These are phyloP conservation scores for Emys orbicularis DNA, from an alignment of 2,797 vertebrate genomes.

Conservation along the genomic window DNA sequence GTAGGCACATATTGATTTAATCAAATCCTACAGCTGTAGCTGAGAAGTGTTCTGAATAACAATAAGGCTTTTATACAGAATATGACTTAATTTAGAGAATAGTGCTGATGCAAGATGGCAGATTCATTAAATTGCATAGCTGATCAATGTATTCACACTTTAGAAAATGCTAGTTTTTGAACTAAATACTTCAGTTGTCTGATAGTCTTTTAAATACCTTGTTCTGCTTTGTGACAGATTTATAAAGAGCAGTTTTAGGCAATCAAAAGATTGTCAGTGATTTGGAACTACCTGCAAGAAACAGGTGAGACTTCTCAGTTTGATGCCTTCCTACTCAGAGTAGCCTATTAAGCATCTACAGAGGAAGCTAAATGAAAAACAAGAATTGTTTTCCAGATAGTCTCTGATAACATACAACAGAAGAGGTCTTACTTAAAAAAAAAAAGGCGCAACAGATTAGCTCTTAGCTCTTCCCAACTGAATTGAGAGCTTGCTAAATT, in stretches of 20 bases:
- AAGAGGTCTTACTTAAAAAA: conserved; percentile 17
- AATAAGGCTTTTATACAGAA: conserved; percentile 72
- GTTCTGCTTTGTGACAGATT: conserved; percentile 33
- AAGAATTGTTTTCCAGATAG: not conserved
- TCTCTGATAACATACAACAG: not conserved
- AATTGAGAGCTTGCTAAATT: not conserved
- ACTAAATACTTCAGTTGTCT: conserved; percentile 51
- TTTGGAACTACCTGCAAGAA: not conserved
- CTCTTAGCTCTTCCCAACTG: not conserved
- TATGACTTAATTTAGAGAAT: conserved; percentile 76
- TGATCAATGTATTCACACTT: conserved; percentile 62
- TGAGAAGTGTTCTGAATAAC: conserved; percentile 72
- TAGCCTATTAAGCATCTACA: not conserved
- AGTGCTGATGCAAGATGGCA: conserved; percentile 68
- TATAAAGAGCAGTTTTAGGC: conserved; percentile 35
- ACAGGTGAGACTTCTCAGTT: conserved; percentile 1
- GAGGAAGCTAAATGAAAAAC: not conserved
- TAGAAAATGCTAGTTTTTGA: conserved; percentile 33
- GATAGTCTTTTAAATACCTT: conserved; percentile 42
- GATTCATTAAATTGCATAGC: conserved; percentile 72
- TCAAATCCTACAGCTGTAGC: conserved; percentile 72
- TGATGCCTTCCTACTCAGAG: not conserved
- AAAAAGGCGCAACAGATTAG: not conserved
- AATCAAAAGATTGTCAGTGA: conserved; percentile 24
- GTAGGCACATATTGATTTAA: conserved; percentile 74